Percentiles rank a stretch among this genome's conserved stretches.
Conservation (phyloP, 1,140 invertebrate genomes). For the Planococcus citri region DNA sequence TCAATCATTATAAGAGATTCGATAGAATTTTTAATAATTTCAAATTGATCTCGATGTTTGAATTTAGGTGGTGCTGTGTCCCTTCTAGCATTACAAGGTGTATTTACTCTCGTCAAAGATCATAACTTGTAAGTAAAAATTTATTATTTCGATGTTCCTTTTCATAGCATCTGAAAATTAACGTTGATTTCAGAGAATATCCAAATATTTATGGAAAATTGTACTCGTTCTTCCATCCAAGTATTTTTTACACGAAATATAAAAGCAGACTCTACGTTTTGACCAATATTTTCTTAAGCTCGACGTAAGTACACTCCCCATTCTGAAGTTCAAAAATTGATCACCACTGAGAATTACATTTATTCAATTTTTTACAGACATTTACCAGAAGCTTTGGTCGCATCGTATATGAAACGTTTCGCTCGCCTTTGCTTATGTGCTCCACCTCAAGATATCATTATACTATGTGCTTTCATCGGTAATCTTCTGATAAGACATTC, state of each 20-base stretch:
- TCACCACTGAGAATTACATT: too few species aligned
- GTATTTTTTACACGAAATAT: slow-evolving; percentile 82
- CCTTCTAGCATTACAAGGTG: slow-evolving; percentile 62
- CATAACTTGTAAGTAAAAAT: slow-evolving; percentile 26
- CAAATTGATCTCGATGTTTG: not conserved
- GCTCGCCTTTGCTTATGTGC: slow-evolving; percentile 69
- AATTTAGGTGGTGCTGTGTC: slow-evolving; percentile 66
- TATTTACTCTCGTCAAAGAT: slow-evolving; percentile 25
- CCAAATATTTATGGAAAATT: slow-evolving; percentile 89
- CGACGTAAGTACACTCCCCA: slow-evolving; percentile 54
- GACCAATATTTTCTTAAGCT: slow-evolving; percentile 79
- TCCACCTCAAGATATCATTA: slow-evolving; percentile 60
- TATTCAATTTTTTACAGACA: slow-evolving; percentile 46
- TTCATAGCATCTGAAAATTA: slow-evolving; percentile 16
- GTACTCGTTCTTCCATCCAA: slow-evolving; percentile 81
- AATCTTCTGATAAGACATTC: slow-evolving; percentile 81
- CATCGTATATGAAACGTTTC: slow-evolving; percentile 82
- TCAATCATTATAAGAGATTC: not conserved
- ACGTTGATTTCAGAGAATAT: slow-evolving; percentile 51
- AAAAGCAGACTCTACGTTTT: slow-evolving; percentile 75
- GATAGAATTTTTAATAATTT: slow-evolving; percentile 17
- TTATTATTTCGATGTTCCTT: slow-evolving; percentile 8
- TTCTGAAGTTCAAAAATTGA: slow-evolving; percentile 11
- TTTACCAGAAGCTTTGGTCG: slow-evolving; percentile 79
- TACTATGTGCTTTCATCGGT: slow-evolving; percentile 69